These are phyloP conservation scores for Lordiphosa fenestrarum DNA, from an alignment of 2,888 invertebrate species.

Conservation along the genomic window DNA sequence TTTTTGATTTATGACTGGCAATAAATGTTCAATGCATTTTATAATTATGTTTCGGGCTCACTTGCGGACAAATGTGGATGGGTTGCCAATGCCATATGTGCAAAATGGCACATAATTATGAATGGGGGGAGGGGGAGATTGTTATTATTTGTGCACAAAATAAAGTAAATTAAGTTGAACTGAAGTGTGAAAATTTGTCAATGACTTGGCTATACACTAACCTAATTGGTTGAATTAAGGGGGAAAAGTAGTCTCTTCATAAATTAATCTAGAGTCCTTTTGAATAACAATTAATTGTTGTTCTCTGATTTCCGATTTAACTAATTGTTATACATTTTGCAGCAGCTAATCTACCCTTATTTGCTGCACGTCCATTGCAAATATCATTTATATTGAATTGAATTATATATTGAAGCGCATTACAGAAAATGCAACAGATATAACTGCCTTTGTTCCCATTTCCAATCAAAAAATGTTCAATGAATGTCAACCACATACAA, in stretches of 20 bases:
- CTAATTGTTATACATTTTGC: too few relatives aligned
- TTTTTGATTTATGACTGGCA: constrained; percentile 79
- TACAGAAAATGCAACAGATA: constrained; percentile 29
- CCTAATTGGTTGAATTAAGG: not conserved
- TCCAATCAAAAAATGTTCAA: constrained; percentile 34
- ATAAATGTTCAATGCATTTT: constrained; percentile 73
- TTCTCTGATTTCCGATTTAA: too few relatives aligned
- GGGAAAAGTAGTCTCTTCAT: too few relatives aligned
- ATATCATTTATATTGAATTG: constrained; percentile 17
- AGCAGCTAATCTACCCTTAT: constrained; percentile 1
- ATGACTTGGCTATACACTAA: not conserved
- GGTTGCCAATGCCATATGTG: constrained; percentile 56
- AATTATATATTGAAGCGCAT: constrained; percentile 6
- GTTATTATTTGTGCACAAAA: constrained; percentile 10
- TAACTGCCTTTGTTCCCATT: constrained; percentile 7
- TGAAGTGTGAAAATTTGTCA: not conserved
- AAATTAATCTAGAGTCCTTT: too few relatives aligned
- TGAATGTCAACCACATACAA: constrained; percentile 33
- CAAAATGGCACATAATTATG: constrained; percentile 48
- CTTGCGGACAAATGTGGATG: constrained; percentile 18
- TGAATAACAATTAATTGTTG: too few relatives aligned
- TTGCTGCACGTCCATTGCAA: not conserved
- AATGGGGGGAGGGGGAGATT: constrained; percentile 4
- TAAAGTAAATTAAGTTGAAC: constrained; percentile 1
- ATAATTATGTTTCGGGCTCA: constrained; percentile 57